These are phyloP conservation scores for Acronicta psi DNA, from an alignment of 2,888 invertebrate species.

Conservation along the genomic window DNA sequence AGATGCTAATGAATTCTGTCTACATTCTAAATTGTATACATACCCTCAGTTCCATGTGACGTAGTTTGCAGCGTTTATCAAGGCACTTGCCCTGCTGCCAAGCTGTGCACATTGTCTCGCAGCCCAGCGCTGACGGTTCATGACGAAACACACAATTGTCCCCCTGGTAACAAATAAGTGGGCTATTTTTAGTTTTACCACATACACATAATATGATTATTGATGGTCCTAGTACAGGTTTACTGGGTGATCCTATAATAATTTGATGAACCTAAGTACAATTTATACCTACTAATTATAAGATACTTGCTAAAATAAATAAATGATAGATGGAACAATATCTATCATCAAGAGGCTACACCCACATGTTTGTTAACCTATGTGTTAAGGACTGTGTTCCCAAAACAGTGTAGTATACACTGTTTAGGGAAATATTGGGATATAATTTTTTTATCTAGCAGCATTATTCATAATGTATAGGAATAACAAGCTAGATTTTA, in stretches of 20 bases:
- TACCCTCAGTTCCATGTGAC: constrained; percentile 96
- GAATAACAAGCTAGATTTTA: not conserved
- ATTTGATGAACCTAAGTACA: constrained; percentile 29
- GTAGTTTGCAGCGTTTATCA: constrained; percentile 93
- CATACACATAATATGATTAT: too few species aligned
- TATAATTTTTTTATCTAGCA: not conserved
- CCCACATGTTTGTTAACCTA: not conserved
- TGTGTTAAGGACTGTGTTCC: not conserved
- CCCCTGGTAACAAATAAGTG: constrained; percentile 87
- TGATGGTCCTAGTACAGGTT: too few species aligned
- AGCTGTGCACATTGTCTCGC: constrained; percentile 93
- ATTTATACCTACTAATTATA: constrained; percentile 15
- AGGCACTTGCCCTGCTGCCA: constrained; percentile 95
- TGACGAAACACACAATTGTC: constrained; percentile 95
- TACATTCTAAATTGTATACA: constrained; percentile 53
- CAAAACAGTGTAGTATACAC: too few species aligned
- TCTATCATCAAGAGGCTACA: not conserved
- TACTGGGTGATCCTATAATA: constrained; percentile 19
- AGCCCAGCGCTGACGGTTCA: constrained; percentile 94
- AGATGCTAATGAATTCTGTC: not conserved
- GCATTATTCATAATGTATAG: not conserved
- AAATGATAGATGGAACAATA: not conserved
- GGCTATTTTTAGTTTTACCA: too few species aligned
- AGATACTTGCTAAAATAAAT: constrained; percentile 4
- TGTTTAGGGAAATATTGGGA: not conserved